Evolutionary conservation across 2,888 invertebrate species (phyloP).

Genomic region (Rhyacophila evoluta): DNA sequence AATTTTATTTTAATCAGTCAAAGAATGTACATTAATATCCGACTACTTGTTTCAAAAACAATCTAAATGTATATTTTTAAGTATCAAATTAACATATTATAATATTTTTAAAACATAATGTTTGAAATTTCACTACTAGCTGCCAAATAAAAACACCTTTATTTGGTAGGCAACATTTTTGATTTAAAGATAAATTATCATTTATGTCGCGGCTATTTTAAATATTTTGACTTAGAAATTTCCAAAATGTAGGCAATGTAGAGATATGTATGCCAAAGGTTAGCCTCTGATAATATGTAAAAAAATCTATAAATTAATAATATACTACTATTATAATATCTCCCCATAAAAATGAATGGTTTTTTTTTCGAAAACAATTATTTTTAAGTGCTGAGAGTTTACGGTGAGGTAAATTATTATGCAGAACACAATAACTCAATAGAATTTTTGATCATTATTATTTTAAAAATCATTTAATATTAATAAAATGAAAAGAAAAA

Average conservation of each 20-base stretch:
- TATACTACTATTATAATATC: neutral
- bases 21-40: neutral
- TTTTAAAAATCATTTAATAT: too few species aligned
- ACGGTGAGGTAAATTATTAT: neutral
- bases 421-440: neutral
- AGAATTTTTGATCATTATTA: neutral
- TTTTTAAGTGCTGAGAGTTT: conserved; percentile 7
- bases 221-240: neutral
- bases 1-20: too few species aligned
- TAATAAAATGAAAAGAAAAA: too few species aligned
- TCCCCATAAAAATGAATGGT: neutral
- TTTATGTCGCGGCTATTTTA: neutral
- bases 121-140: neutral
- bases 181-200: neutral
- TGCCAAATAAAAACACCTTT: conserved; percentile 18
- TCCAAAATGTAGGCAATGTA: neutral
- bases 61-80: neutral
- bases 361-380: conserved; percentile 16
- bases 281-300: neutral
- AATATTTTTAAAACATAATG: neutral
- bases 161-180: neutral
- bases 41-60: neutral
- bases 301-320: neutral
- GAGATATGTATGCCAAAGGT: neutral
- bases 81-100: neutral